phyloP scores from a whole-genome alignment of 2,888 invertebrate species.

The Psylliodes chrysocephalus region DNA sequence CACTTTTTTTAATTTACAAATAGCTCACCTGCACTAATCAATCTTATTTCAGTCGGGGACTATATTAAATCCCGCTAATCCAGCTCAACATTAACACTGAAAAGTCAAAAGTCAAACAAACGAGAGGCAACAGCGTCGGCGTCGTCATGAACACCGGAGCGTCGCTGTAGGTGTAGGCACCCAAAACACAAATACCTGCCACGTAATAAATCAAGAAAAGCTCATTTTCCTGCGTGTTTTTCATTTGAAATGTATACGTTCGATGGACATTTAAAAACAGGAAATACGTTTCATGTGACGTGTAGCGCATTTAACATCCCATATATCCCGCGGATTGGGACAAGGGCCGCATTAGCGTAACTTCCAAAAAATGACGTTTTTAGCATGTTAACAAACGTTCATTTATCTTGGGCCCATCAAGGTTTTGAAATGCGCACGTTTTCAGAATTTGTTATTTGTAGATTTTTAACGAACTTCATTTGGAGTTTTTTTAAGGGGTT shows the following conservation, averaged over 20 bases:
- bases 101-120: not conserved
- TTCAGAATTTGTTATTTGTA: not conserved
- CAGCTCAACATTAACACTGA: no score
- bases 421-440: constrained; percentile 1
- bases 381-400: constrained; percentile 13
- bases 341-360: constrained; percentile 17
- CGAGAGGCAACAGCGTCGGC: not conserved
- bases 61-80: no score
- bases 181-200: constrained; percentile 25
- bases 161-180: not conserved
- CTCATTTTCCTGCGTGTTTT: constrained; percentile 46
- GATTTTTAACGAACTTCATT: no score
- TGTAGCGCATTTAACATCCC: constrained; percentile 45
- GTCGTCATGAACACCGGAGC: not conserved
- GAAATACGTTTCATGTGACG: constrained; percentile 53
- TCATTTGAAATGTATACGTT: constrained; percentile 43
- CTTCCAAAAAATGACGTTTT: constrained; percentile 15
- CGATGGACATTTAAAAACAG: constrained; percentile 53
- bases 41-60: no score
- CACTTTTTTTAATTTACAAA: no score
- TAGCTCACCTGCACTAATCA: no score
- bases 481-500: no score
- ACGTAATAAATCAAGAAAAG: constrained; percentile 46
- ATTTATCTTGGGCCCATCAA: constrained; percentile 10
- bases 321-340: constrained; percentile 29